Evolutionary conservation across 2,888 invertebrate species (phyloP).

Genomic region (Pollenia griseotomentosa): DNA sequence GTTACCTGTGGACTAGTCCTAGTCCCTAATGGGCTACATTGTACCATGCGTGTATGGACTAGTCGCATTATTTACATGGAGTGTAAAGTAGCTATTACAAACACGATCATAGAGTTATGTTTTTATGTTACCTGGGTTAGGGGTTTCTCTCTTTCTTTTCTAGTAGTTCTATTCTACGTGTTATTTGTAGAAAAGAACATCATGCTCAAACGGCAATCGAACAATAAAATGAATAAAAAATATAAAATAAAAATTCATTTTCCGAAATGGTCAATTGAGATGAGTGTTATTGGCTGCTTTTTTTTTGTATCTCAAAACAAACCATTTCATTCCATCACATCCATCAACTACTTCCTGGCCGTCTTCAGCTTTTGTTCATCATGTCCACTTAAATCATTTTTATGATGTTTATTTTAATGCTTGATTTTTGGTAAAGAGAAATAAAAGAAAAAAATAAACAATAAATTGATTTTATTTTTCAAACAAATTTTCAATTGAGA

Average conservation of each 20-base stretch:
- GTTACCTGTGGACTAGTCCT: too few relatives aligned
- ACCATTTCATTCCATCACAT: not conserved
- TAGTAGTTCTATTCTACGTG: not conserved
- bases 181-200: constrained; percentile 34
- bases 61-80: too few relatives aligned
- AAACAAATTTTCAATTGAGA: constrained; percentile 17
- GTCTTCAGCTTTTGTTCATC: constrained; percentile 27
- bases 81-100: too few relatives aligned
- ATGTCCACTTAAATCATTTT: constrained; percentile 67
- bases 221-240: constrained; percentile 4
- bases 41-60: too few relatives aligned
- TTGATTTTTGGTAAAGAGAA: constrained; percentile 59
- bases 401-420: constrained; percentile 65
- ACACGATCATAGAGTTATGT: too few relatives aligned
- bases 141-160: too few relatives aligned
- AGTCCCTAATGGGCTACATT: too few relatives aligned
- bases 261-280: constrained; percentile 39
- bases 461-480: not conserved
- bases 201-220: constrained; percentile 37
- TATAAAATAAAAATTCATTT: constrained; percentile 29
- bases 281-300: constrained; percentile 51
- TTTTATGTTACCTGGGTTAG: not conserved
- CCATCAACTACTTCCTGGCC: constrained; percentile 2
- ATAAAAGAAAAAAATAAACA: constrained; percentile 28
- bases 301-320: constrained; percentile 24